Evolutionary conservation across 2,888 invertebrate genomes (phyloP).

Genomic region (Tuta absoluta): DNA sequence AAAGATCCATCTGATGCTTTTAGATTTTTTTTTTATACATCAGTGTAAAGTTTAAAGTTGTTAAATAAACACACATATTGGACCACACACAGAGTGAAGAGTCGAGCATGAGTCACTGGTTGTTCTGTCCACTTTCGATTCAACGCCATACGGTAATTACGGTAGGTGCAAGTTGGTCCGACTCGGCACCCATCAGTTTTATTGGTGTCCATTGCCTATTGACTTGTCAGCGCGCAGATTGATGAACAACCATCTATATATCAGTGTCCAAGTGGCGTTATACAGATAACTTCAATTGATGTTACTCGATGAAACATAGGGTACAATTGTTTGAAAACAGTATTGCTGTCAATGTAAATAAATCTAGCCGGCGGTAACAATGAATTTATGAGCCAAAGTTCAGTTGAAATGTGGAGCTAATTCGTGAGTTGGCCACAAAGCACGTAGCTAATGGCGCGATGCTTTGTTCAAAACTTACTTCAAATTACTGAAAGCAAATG

Average conservation of each 20-base stretch:
- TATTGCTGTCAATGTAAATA: neutral
- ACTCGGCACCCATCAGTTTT: conserved; percentile 24
- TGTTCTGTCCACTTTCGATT: conserved; percentile 48
- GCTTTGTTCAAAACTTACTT: conserved; percentile 10
- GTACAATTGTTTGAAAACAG: conserved; percentile 3
- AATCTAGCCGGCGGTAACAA: neutral
- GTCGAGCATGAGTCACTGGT: conserved; percentile 8
- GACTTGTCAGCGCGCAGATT: conserved; percentile 25
- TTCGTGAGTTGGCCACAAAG: neutral
- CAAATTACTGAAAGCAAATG: conserved; percentile 19
- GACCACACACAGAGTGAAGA: conserved; percentile 13
- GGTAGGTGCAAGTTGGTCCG: neutral
- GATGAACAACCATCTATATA: conserved; percentile 23
- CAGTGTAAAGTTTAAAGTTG: conserved; percentile 33
- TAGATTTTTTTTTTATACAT: conserved; percentile 28
- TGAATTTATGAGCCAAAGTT: conserved; percentile 9
- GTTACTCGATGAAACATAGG: conserved; percentile 3
- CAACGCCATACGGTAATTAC: conserved; percentile 9
- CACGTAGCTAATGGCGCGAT: neutral
- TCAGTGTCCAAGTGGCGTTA: conserved; percentile 14
- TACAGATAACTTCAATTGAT: conserved; percentile 17
- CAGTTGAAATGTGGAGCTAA: conserved; percentile 1
- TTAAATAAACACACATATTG: conserved; percentile 42
- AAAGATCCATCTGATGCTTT: conserved; percentile 3
- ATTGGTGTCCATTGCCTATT: conserved; percentile 29